Conservation (phyloP, 2,797 vertebrate species). For the Furcifer pardalis region DNA sequence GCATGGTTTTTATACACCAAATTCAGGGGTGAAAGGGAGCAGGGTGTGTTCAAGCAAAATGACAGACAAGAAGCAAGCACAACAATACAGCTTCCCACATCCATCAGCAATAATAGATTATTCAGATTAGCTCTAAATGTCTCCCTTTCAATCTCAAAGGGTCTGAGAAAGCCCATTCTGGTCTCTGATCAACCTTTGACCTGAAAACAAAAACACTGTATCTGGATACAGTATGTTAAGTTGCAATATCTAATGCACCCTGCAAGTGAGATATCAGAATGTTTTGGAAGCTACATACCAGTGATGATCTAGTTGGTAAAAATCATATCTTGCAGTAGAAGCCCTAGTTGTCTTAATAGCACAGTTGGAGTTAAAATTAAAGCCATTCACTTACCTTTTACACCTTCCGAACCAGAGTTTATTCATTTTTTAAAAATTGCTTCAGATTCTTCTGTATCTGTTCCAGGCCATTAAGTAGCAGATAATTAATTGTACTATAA, state of each 20-base stretch:
- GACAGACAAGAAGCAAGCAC: too few species aligned
- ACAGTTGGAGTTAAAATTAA: neutral
- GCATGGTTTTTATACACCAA: too few species aligned
- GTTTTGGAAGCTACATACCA: neutral
- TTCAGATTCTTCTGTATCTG: neutral
- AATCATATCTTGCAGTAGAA: neutral
- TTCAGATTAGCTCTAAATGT: too few species aligned
- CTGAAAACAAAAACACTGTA: too few species aligned
- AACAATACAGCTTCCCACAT: too few species aligned
- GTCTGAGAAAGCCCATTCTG: too few species aligned
- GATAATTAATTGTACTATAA: neutral
- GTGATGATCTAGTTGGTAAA: neutral
- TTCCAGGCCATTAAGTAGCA: neutral
- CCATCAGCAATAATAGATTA: too few species aligned
- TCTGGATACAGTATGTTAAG: too few species aligned
- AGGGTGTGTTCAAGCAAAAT: too few species aligned
- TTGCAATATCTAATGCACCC: neutral
- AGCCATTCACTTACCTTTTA: neutral
- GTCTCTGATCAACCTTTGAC: too few species aligned
- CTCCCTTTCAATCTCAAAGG: too few species aligned
- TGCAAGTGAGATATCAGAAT: neutral
- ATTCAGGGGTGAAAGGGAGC: too few species aligned
- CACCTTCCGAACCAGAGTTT: neutral
- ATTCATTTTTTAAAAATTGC: neutral
- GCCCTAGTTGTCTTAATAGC: neutral